Conservation (phyloP, 2,797 vertebrate genomes). For the Channa striata region DNA sequence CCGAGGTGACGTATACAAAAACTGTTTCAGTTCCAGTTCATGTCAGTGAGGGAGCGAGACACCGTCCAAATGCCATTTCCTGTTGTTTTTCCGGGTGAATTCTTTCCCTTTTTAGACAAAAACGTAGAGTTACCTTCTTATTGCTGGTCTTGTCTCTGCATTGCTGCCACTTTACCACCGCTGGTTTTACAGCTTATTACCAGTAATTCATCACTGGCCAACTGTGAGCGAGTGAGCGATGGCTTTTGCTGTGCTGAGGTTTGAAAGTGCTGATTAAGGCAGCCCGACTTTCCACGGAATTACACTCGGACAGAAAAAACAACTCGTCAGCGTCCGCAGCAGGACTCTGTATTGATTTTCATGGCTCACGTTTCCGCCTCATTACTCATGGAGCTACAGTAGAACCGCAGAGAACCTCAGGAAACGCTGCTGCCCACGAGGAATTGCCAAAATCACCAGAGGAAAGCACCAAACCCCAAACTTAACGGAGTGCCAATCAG, state of each 20-base stretch:
- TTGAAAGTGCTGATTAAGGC: slow-evolving; percentile 66
- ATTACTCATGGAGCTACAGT: slow-evolving; percentile 52
- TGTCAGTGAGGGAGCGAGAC: slow-evolving; percentile 10
- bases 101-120: slow-evolving; percentile 16
- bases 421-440: slow-evolving; percentile 31
- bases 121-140: slow-evolving; percentile 24
- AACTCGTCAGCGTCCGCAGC: slow-evolving; percentile 44
- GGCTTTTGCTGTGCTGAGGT: slow-evolving; percentile 18
- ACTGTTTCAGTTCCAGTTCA: slow-evolving; percentile 27
- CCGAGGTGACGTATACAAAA: slow-evolving; percentile 5
- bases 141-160: slow-evolving; percentile 18
- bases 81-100: slow-evolving; percentile 38
- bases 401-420: slow-evolving; percentile 20
- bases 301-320: slow-evolving; percentile 30
- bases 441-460: slow-evolving; percentile 43
- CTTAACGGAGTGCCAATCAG: slow-evolving; percentile 46
- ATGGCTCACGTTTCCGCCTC: slow-evolving; percentile 56
- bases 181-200: slow-evolving; percentile 27
- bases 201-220: slow-evolving; percentile 32
- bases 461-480: slow-evolving; percentile 47
- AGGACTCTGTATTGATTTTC: slow-evolving; percentile 60
- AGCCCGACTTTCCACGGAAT: slow-evolving; percentile 56
- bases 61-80: slow-evolving; percentile 30
- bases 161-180: slow-evolving; percentile 28
- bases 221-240: slow-evolving; percentile 1